Base-by-base conservation (phyloP, 1,140 invertebrate genomes). In the Drosophila equinoxialis region DNA sequence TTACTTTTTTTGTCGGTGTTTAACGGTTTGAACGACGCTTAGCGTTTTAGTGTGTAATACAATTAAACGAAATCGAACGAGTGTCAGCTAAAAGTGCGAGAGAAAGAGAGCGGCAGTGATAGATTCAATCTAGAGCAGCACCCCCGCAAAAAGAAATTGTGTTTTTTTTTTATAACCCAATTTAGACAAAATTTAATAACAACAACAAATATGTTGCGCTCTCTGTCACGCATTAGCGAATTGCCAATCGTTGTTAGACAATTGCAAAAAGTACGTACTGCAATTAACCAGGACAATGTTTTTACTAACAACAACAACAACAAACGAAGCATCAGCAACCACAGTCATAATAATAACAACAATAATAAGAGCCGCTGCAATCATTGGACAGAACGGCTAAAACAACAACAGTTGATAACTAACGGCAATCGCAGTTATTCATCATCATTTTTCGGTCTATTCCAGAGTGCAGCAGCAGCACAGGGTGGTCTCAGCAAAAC, bases 361-460 rank as follows among this genome's bases (percentile, higher is more conserved):
- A 80, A 45, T 63, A 74, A 55, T 65, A 74, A 23, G 58, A 72
- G 10, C 59, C 59, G 17, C 17, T 48, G 23, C 35, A 62, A 37
- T 14, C 41, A 61, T 33, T 68, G 58, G 57, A 35, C 35, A n/a
- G 23, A 30, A 26, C 58, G 39, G 58, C 42, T 57, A 11, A 33
- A 33, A 39, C 35, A 51, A 59, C 64, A 80, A 58, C 68, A 67
- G n/a, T 70, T 68, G 57, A 74, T 42, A 42, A 54, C 35, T 65
- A 67, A 20, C 33, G 74, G 65, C 80, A 65, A 64, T 71, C 77
- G 80, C 63, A 74, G 85, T 77, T 86, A 91, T 79, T 91, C 90
- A 91, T 80, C 78, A 74, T 91, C 90, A 83, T 91, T 91, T 91
- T 91, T 91, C 90, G 90, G 90, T 91, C 79, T 91, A 71, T 91